These are phyloP conservation scores for Microplitis mediator DNA, from an alignment of 1,140 invertebrate genomes.

Conservation along the genomic window DNA sequence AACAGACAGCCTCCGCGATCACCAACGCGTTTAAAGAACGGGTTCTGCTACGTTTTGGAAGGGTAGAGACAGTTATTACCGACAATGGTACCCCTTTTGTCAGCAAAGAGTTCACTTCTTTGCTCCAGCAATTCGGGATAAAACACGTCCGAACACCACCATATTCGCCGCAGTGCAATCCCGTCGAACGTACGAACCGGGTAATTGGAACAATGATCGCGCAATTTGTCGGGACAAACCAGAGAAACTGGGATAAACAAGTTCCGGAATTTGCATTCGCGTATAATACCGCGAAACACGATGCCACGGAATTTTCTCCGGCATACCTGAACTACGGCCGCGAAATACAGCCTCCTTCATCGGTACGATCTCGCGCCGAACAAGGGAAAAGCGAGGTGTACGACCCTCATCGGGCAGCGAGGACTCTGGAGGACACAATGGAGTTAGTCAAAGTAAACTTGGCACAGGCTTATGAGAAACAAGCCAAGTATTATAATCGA, in stretches of 20 bases:
- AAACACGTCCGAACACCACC: slow-evolving; percentile 7
- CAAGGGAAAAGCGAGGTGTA: too few relatives aligned
- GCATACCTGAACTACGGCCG: too few relatives aligned
- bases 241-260: slow-evolving; percentile 46
- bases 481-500: background rate
- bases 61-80: slow-evolving; percentile 43
- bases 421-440: background rate
- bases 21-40: too few relatives aligned
- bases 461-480: background rate
- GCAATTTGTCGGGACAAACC: slow-evolving; percentile 42
- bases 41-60: too few relatives aligned
- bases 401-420: too few relatives aligned
- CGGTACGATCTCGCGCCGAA: too few relatives aligned
- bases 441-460: slow-evolving; percentile 7
- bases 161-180: slow-evolving; percentile 51
- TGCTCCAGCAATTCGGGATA: slow-evolving; percentile 33
- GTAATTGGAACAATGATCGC: slow-evolving; percentile 25
- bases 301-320: too few relatives aligned
- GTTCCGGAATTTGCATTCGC: slow-evolving; percentile 47
- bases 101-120: slow-evolving; percentile 29
- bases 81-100: slow-evolving; percentile 59
- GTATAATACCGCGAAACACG: too few relatives aligned
- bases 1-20: too few relatives aligned
- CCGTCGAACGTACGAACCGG: slow-evolving; percentile 22
- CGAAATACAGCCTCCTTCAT: too few relatives aligned